phyloP scores from a whole-genome alignment of 2,113 vertebrate species.

The Heterocephalus glaber region DNA sequence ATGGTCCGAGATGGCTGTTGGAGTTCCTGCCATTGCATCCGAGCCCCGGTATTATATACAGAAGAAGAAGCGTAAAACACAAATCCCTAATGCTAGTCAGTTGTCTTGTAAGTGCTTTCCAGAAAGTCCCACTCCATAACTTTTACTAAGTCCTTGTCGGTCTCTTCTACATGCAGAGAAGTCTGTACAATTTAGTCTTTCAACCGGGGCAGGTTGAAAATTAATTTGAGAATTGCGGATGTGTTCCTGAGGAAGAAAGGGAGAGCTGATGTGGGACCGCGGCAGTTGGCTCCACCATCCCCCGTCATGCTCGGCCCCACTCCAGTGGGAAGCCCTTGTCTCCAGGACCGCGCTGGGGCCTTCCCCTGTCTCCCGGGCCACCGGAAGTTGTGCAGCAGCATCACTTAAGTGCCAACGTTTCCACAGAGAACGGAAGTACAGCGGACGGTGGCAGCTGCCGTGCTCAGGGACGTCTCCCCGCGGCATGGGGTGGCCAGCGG shows the following conservation, averaged over 20 bases:
- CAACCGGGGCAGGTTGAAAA: not conserved
- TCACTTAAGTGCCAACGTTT: not conserved
- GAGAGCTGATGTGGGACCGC: not conserved
- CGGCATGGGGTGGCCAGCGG: not conserved
- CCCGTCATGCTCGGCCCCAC: not conserved
- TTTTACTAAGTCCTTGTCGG: not conserved
- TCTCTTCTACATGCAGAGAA: not conserved
- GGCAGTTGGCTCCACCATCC: not conserved
- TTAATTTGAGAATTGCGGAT: not conserved
- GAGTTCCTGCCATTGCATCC: not conserved
- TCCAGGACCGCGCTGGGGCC: not conserved
- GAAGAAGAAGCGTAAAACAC: not conserved
- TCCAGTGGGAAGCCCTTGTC: not conserved
- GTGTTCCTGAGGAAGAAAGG: not conserved
- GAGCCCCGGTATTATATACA: not conserved
- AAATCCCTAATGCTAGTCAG: not conserved
- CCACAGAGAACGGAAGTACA: not conserved
- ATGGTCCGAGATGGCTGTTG: not conserved
- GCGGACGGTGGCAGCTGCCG: accelerated
- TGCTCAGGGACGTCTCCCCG: not conserved
- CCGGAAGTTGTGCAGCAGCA: not conserved
- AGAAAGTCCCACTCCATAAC: not conserved
- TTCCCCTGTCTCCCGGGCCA: no score
- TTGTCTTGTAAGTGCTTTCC: not conserved
- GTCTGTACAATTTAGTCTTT: not conserved